phyloP scores from a whole-genome alignment of 2,113 vertebrate species.

The Nibea albiflora region DNA sequence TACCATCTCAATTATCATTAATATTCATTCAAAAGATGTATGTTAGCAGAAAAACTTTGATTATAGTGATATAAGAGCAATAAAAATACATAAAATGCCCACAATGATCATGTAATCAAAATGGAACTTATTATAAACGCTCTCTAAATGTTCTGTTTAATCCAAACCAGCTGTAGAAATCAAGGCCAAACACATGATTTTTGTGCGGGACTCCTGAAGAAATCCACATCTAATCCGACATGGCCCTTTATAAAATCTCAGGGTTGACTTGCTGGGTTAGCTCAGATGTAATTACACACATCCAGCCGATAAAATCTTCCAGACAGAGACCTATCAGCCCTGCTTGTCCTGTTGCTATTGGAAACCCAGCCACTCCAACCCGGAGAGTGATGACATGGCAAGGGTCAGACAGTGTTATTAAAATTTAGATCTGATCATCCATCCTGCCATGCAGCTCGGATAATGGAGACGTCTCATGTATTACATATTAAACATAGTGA shows the following conservation, averaged over 20 bases:
- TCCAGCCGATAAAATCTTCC: conserved; percentile 33
- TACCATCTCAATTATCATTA: neutral
- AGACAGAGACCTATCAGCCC: conserved; percentile 14
- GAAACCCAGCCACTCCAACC: conserved; percentile 30
- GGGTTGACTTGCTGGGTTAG: neutral
- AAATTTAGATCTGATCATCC: conserved; percentile 17
- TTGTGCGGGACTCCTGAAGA: neutral
- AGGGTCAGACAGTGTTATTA: conserved; percentile 34
- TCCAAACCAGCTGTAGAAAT: neutral
- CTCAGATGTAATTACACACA: conserved; percentile 16
- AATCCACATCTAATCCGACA: neutral
- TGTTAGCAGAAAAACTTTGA: neutral
- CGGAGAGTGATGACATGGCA: conserved; percentile 20
- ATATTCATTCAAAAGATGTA: neutral
- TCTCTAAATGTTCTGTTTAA: neutral
- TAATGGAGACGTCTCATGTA: neutral
- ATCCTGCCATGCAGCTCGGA: neutral
- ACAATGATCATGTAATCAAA: neutral
- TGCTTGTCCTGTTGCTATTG: conserved; percentile 36
- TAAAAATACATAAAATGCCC: neutral
- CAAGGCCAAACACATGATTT: neutral
- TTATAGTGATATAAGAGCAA: neutral
- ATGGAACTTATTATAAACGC: neutral
- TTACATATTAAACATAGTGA: conserved; percentile 7
- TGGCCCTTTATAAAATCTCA: neutral